A percentile compares a stretch with the other conserved stretches of the same genome.
Conservation (phyloP, 2,888 invertebrate genomes). For the Arctia plantaginis region DNA sequence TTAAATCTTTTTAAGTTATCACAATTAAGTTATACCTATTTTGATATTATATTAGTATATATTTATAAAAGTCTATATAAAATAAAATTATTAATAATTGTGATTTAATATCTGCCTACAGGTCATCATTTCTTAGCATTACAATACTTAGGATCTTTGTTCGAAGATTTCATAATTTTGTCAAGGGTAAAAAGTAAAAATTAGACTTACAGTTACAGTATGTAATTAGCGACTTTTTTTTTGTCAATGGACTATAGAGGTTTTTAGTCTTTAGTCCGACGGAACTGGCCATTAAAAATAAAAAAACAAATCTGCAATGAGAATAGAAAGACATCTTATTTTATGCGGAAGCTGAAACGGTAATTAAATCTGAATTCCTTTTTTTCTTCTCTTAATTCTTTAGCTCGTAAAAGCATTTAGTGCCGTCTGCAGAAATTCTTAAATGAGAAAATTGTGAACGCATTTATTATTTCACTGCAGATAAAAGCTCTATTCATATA, state of each 20-base stretch:
- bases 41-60: no score
- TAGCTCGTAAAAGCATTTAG: conserved; percentile 11
- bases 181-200: no score
- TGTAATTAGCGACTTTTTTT: neutral
- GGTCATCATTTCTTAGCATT: no score
- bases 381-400: conserved; percentile 13
- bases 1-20: no score
- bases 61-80: no score
- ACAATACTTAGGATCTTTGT: no score
- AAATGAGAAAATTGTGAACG: conserved; percentile 10
- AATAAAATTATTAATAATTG: no score
- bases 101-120: no score
- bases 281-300: neutral
- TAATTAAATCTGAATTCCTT: conserved; percentile 16
- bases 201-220: neutral
- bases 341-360: conserved; percentile 6
- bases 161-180: no score
- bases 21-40: no score
- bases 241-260: neutral
- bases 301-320: conserved; percentile 1
- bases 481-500: neutral
- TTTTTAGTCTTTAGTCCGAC: neutral
- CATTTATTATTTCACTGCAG: conserved; percentile 3
- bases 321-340: conserved; percentile 16
- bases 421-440: conserved; percentile 12